Percentiles rank a stretch among this genome's conserved stretches.
Conservation (phyloP, 2,113 vertebrate species). For the Bungarus multicinctus region DNA sequence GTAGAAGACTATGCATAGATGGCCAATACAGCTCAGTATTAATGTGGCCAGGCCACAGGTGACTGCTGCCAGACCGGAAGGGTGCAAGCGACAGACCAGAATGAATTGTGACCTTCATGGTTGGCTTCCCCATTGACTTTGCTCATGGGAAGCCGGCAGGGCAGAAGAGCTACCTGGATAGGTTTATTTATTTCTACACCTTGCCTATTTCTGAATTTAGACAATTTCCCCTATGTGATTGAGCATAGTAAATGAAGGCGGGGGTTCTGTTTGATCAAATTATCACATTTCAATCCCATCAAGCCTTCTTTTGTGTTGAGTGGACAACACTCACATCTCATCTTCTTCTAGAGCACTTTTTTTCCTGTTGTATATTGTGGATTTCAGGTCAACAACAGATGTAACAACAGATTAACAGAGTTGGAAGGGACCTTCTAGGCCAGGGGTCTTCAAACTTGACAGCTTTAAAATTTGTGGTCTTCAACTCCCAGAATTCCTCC, state of each 20-base stretch:
- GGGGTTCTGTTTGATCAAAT: neutral
- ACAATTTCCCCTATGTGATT: neutral
- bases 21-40: neutral
- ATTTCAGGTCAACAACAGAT: neutral
- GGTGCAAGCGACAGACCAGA: neutral
- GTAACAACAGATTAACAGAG: too few relatives aligned
- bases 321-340: neutral
- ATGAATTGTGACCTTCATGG: neutral
- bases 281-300: neutral
- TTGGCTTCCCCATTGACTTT: neutral
- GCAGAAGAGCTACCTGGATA: neutral
- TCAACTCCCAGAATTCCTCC: too few relatives aligned
- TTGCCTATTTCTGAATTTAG: neutral
- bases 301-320: neutral
- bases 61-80: neutral
- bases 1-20: neutral
- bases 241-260: neutral
- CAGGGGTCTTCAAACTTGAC: too few relatives aligned
- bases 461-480: too few relatives aligned
- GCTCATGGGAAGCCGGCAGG: neutral
- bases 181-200: neutral
- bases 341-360: neutral
- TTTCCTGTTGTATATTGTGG: neutral
- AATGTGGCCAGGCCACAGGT: neutral
- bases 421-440: too few relatives aligned